Percentiles rank a stretch among this genome's conserved stretches.
These are phyloP conservation scores for Bothrops jararaca DNA, from an alignment of 2,113 vertebrate species.

Conservation along the genomic window DNA sequence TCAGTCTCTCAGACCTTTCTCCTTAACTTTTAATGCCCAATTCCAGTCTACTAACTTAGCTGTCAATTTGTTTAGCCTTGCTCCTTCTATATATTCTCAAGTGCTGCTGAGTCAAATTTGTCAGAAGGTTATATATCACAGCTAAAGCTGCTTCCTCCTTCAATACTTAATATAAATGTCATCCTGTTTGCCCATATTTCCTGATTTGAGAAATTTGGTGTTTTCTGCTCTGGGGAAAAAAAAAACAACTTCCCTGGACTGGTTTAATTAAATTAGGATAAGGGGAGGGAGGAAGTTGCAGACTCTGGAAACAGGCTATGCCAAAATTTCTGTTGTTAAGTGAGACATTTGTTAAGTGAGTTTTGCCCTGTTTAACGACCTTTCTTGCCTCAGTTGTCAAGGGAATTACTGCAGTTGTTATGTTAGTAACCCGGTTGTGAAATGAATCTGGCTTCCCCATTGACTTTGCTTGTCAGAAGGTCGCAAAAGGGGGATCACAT, in stretches of 20 bases:
- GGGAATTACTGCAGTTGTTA: too few relatives aligned
- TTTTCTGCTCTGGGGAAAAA: background rate
- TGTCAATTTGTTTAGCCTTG: background rate
- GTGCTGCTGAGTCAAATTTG: background rate
- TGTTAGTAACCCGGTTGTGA: too few relatives aligned
- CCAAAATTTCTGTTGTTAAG: background rate
- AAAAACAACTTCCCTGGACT: background rate
- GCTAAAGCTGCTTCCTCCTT: background rate
- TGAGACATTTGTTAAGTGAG: background rate
- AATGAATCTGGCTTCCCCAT: too few relatives aligned
- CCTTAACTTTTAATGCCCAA: background rate
- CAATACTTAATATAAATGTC: background rate
- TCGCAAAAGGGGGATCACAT: too few relatives aligned
- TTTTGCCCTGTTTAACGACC: too few relatives aligned
- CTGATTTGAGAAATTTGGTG: background rate
- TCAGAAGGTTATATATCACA: background rate
- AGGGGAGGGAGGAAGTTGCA: background rate
- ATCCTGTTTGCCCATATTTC: background rate
- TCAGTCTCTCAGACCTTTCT: background rate
- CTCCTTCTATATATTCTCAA: background rate
- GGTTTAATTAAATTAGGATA: background rate
- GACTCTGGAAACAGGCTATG: background rate
- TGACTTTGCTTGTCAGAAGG: too few relatives aligned
- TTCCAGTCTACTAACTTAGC: background rate
- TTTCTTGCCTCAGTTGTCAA: too few relatives aligned